These are phyloP conservation scores for Rhynchonycteris naso DNA, from an alignment of 2,797 vertebrate genomes.

Conservation along the genomic window DNA sequence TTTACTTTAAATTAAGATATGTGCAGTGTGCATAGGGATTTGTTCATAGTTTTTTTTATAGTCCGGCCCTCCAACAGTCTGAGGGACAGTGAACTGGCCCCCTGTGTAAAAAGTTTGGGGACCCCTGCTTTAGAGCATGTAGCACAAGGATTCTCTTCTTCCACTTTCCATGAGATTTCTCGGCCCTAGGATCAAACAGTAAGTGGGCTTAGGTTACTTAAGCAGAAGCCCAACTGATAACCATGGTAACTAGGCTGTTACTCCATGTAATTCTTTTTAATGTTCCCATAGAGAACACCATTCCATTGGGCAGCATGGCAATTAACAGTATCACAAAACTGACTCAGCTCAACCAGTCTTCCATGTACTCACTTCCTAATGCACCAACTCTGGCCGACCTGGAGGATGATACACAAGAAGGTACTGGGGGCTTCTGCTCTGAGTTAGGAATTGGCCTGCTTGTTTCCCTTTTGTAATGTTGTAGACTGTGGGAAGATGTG, in stretches of 20 bases:
- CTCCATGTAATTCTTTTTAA: slow-evolving; percentile 29
- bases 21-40: too few species aligned
- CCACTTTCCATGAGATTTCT: not conserved
- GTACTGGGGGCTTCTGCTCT: slow-evolving; percentile 69
- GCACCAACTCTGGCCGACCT: slow-evolving; percentile 94
- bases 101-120: too few species aligned
- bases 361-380: slow-evolving; percentile 91
- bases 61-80: too few species aligned
- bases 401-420: slow-evolving; percentile 91
- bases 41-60: too few species aligned
- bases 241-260: not conserved
- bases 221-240: not conserved
- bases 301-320: slow-evolving; percentile 94
- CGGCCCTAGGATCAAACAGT: not conserved
- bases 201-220: not conserved
- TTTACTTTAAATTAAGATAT: too few species aligned
- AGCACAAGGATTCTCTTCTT: not conserved
- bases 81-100: too few species aligned
- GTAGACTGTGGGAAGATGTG: not conserved
- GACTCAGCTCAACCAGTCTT: slow-evolving; percentile 89
- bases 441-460: not conserved
- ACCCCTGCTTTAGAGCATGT: not conserved
- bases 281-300: slow-evolving; percentile 88
- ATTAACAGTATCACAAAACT: slow-evolving; percentile 92
- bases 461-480: not conserved